Conservation (phyloP, 1,140 invertebrate genomes). For the Augochlora pura region DNA sequence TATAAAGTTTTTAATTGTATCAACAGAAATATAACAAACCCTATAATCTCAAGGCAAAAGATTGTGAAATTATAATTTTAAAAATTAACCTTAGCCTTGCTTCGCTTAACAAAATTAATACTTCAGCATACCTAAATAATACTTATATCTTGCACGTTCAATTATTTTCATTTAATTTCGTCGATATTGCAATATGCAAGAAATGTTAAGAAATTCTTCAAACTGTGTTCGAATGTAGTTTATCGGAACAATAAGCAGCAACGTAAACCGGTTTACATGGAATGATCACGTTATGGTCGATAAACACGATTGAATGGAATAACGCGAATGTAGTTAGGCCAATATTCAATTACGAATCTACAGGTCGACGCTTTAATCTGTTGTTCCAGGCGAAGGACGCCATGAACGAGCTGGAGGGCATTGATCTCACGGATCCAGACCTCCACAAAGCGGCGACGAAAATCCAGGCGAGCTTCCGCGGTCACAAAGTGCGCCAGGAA, state of each 20-base stretch:
- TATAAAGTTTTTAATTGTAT: too few relatives aligned
- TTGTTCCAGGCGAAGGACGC: slow-evolving; percentile 77
- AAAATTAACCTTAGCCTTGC: too few relatives aligned
- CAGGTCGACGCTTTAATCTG: background rate
- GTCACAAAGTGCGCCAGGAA: slow-evolving; percentile 93
- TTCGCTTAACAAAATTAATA: too few relatives aligned
- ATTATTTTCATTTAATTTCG: too few relatives aligned
- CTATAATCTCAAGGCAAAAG: too few relatives aligned
- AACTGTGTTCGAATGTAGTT: background rate
- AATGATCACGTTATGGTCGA: background rate
- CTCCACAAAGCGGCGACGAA: slow-evolving; percentile 95
- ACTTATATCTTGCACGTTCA: too few relatives aligned
- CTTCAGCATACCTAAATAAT: too few relatives aligned
- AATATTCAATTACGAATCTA: slow-evolving; percentile 8
- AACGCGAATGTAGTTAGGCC: background rate
- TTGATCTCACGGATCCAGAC: slow-evolving; percentile 91
- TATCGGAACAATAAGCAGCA: background rate
- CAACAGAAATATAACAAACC: too few relatives aligned
- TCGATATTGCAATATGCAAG: background rate
- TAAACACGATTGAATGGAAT: background rate
- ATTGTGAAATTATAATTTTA: too few relatives aligned
- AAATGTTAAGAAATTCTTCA: background rate
- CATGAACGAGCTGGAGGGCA: slow-evolving; percentile 87
- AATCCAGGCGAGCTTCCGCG: slow-evolving; percentile 95
- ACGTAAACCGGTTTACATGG: background rate